phyloP scores from a whole-genome alignment of 2,888 invertebrate species.

The Noctua janthe region DNA sequence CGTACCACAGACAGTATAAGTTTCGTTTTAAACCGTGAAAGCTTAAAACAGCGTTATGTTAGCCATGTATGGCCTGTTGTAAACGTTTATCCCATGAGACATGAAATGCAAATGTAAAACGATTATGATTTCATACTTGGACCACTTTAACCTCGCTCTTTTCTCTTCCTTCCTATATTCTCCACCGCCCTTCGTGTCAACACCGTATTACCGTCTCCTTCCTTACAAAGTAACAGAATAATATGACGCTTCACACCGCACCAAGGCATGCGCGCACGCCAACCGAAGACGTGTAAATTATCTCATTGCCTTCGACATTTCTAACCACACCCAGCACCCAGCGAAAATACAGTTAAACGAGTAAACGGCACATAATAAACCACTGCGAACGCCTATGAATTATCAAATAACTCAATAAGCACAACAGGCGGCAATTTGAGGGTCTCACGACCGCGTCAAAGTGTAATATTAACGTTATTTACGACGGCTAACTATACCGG shows the following conservation, averaged over 20 bases:
- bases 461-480: slow-evolving; percentile 85
- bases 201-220: slow-evolving; percentile 11
- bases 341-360: slow-evolving; percentile 64
- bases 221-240: slow-evolving; percentile 49
- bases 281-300: slow-evolving; percentile 61
- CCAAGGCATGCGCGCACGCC: slow-evolving; percentile 46
- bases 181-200: slow-evolving; percentile 10
- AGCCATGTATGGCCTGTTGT: background rate
- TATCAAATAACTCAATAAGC: slow-evolving; percentile 84
- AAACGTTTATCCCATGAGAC: background rate
- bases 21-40: too few relatives aligned
- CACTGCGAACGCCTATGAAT: slow-evolving; percentile 70
- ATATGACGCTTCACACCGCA: slow-evolving; percentile 45
- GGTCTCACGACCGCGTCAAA: slow-evolving; percentile 82
- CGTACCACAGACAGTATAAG: too few relatives aligned
- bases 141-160: background rate
- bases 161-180: background rate
- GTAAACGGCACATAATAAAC: slow-evolving; percentile 65
- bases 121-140: background rate
- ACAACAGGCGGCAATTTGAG: slow-evolving; percentile 82
- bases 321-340: slow-evolving; percentile 55
- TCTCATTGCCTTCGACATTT: slow-evolving; percentile 60
- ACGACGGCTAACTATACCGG: slow-evolving; percentile 78
- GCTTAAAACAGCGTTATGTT: background rate
- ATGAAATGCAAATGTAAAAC: background rate